Conservation (phyloP, 1,140 invertebrate genomes). For the Drosophila burlai region DNA sequence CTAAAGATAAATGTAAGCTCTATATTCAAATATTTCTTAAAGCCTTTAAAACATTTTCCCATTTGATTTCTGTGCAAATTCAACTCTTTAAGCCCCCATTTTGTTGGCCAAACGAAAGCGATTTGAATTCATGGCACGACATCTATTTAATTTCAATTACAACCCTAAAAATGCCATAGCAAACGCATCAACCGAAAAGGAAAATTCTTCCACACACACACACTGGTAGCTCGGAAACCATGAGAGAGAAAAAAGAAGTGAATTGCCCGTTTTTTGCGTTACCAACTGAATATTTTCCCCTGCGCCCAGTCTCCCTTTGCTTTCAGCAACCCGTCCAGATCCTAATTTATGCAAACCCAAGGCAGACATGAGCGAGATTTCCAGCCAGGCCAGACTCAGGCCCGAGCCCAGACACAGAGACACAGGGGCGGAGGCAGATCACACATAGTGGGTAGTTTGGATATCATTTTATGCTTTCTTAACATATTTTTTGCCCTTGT, state of each 20-base stretch:
- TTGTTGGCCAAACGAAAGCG: slow-evolving; percentile 35
- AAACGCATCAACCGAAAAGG: slow-evolving; percentile 75
- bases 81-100: slow-evolving; percentile 56
- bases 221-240: slow-evolving; percentile 9
- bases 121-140: slow-evolving; percentile 82
- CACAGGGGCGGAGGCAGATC: slow-evolving; percentile 20
- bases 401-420: not conserved
- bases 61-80: slow-evolving; percentile 11
- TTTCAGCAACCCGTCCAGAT: slow-evolving; percentile 38
- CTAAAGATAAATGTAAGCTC: not conserved
- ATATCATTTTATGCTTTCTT: slow-evolving; percentile 83
- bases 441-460: slow-evolving; percentile 59
- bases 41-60: not conserved
- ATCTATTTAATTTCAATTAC: slow-evolving; percentile 84
- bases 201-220: slow-evolving; percentile 39
- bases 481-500: slow-evolving; percentile 71
- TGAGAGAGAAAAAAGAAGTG: slow-evolving; percentile 1
- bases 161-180: slow-evolving; percentile 76
- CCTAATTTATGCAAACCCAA: slow-evolving; percentile 81
- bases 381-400: slow-evolving; percentile 30
- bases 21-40: not conserved
- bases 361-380: slow-evolving; percentile 67
- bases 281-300: slow-evolving; percentile 56
- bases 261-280: slow-evolving; percentile 58
- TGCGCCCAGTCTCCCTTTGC: not conserved